Evolutionary conservation across 2,888 invertebrate genomes (phyloP), one percentile per base, ranked within the genome.

Genomic region (Ellobium chinense): DNA sequence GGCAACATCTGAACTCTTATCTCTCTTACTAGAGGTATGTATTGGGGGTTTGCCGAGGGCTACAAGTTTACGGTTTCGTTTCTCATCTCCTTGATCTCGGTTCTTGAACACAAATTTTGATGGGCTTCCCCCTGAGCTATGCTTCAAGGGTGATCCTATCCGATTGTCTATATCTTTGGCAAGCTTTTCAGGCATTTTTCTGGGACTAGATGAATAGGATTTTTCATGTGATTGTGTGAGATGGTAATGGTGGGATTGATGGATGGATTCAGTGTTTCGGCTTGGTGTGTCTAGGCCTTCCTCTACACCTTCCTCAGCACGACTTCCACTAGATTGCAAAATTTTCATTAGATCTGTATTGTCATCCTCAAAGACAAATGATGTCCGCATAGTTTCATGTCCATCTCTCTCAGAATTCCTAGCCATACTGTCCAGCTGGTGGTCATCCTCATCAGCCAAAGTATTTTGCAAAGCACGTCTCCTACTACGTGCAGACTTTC

Each of bases 81-180:
- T 89, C 56, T 89, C 89, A 66, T 89, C 86, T 81, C 88, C 88
- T 18, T 85, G 85, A 66, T 89, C 89, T 72, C 88, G 86, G 56
- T 85, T 86, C 85, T 89, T 90, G 60, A 89, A 86, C 65, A 87
- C 84, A 69, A 87, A 85, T 76, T 88, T 88, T 14, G 89, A 87
- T 14, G 88, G 86, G 84, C 88, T 88, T 78, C 88, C 85, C 12
- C 83, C 84, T 12, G 46, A 46, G n/a, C 68, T 75, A 73, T 88
- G 87, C 75, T 87, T 89, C 62, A 88, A 83, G 60, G 89, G 89
- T 24, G 86, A 85, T 31, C 88, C 88, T 65, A 89, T 88, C 60
- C 89, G 80, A 80, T 89, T 90, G 66, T 89, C 89, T 56, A 89
- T 87, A 82, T 90, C 89, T 86, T 90, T 90, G 54, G 86, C 86